Conservation (phyloP, 2,113 vertebrate genomes). For the Eudyptes chrysolophus region DNA sequence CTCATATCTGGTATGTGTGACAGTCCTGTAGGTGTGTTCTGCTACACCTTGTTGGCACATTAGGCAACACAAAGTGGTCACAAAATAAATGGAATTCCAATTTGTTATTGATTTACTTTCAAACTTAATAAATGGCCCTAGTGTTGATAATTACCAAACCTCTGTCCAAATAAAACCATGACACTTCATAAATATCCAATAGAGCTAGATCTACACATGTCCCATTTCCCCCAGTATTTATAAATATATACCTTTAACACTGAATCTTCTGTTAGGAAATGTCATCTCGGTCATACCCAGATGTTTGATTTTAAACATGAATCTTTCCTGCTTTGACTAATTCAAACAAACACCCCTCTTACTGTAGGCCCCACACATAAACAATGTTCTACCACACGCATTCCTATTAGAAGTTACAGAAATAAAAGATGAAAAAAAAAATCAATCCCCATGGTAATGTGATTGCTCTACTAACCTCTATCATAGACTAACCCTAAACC, state of each 20-base stretch:
- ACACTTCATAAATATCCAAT: slow-evolving; percentile 37
- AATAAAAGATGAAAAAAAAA: not conserved
- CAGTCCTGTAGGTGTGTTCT: not conserved
- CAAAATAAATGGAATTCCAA: slow-evolving; percentile 39
- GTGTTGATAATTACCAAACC: slow-evolving; percentile 27
- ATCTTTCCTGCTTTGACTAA: slow-evolving; percentile 38
- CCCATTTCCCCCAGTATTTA: not conserved
- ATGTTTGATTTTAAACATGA: slow-evolving; percentile 25
- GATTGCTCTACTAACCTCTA: not conserved
- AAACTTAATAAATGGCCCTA: slow-evolving; percentile 15
- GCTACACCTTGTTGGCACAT: not conserved
- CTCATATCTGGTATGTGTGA: not conserved
- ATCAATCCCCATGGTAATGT: not conserved
- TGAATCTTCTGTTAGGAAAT: slow-evolving; percentile 26
- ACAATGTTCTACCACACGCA: not conserved
- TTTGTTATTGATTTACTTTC: slow-evolving; percentile 48
- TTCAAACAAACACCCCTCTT: slow-evolving; percentile 62
- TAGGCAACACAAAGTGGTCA: not conserved
- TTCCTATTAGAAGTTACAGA: not conserved
- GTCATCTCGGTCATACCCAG: not conserved
- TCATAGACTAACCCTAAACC: not conserved
- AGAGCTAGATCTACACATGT: not conserved
- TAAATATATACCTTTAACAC: slow-evolving; percentile 38
- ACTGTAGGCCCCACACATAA: slow-evolving; percentile 11
- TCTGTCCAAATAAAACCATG: slow-evolving; percentile 37